Evolutionary conservation across 2,113 vertebrate species (phyloP).

Genomic region (Ondatra zibethicus): DNA sequence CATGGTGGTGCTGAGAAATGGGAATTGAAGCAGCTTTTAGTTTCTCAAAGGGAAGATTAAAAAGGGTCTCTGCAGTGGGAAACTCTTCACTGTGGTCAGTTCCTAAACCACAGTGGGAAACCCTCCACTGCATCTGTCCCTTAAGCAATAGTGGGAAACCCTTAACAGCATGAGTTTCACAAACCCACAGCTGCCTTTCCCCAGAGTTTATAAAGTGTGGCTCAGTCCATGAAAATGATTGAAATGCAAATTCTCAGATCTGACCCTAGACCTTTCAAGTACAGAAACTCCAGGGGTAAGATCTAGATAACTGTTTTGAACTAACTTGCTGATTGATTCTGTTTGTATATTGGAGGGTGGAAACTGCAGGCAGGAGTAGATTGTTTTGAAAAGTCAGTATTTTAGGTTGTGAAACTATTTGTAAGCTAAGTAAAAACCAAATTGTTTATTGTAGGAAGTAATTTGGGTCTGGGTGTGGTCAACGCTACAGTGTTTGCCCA

Average conservation of each 20-base stretch:
- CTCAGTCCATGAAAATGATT: not conserved
- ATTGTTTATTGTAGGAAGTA: not conserved
- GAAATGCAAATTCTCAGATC: not conserved
- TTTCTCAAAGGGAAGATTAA: not conserved
- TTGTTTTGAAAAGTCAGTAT: not conserved
- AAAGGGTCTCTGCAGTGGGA: not conserved
- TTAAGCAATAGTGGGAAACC: not conserved
- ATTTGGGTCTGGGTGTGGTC: not conserved
- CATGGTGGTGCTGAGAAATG: not conserved
- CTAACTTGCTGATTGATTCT: not conserved
- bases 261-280: not conserved
- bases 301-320: not conserved
- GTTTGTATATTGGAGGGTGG: not conserved
- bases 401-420: slow-evolving; percentile 12
- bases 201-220: not conserved
- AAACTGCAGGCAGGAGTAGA: slow-evolving; percentile 6
- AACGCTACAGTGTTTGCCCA: not conserved
- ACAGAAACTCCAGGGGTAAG: not conserved
- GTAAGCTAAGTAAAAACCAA: slow-evolving; percentile 10
- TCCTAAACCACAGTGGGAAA: not conserved
- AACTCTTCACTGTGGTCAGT: not conserved
- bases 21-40: not conserved
- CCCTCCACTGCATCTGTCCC: not conserved
- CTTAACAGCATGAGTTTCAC: not conserved
- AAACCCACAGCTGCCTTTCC: not conserved